Percentiles rank a stretch among this genome's conserved stretches.
These are phyloP conservation scores for Horisme vitalbata DNA, from an alignment of 2,888 invertebrate genomes.

Conservation along the genomic window DNA sequence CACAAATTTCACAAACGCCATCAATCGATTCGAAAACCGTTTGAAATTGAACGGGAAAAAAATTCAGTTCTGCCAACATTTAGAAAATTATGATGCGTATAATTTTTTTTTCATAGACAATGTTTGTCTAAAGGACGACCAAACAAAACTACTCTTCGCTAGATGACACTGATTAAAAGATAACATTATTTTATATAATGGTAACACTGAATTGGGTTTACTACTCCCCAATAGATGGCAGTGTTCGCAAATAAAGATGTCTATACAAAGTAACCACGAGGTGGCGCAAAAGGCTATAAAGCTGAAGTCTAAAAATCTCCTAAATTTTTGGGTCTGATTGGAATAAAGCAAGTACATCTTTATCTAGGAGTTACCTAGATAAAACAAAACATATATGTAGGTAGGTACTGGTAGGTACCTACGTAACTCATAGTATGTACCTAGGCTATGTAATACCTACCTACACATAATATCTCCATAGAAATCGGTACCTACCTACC, in stretches of 20 bases:
- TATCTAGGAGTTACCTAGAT: too few relatives aligned
- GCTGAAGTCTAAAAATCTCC: too few relatives aligned
- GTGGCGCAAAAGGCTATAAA: too few relatives aligned
- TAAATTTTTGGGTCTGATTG: too few relatives aligned
- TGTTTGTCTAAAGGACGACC: background rate
- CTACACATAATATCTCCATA: too few relatives aligned
- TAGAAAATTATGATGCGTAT: slow-evolving; percentile 16
- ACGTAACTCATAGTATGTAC: too few relatives aligned
- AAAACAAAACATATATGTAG: too few relatives aligned
- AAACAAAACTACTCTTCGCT: background rate
- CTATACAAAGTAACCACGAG: background rate
- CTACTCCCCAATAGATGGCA: slow-evolving; percentile 15
- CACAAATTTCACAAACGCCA: slow-evolving; percentile 61
- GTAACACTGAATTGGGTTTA: background rate
- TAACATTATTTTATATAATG: background rate
- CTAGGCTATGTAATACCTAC: too few relatives aligned
- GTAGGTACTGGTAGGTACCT: too few relatives aligned
- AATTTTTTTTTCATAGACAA: slow-evolving; percentile 9
- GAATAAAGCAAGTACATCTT: too few relatives aligned
- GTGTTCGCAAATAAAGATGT: background rate
- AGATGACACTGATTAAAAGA: too few relatives aligned
- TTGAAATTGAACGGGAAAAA: slow-evolving; percentile 62
- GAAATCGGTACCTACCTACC: too few relatives aligned
- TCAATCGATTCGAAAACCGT: slow-evolving; percentile 69
- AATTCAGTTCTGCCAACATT: slow-evolving; percentile 46